These are phyloP conservation scores for Drosophila tropicalis DNA, from an alignment of 1,140 invertebrate species.

Conservation along the genomic window DNA sequence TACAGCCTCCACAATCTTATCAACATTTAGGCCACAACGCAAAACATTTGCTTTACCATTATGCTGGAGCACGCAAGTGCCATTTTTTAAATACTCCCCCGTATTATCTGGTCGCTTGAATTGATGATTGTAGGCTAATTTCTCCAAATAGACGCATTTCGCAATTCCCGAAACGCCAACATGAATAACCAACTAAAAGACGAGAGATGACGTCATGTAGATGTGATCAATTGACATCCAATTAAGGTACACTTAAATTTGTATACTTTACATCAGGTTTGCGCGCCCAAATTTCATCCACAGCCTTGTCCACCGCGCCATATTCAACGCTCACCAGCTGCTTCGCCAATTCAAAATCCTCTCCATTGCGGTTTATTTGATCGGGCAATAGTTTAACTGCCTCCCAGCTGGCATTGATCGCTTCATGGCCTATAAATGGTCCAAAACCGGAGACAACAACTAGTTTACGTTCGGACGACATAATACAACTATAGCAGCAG, in stretches of 20 bases:
- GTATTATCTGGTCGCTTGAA: conserved; percentile 84
- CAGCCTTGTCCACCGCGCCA: conserved; percentile 83
- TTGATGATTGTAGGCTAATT: conserved; percentile 84
- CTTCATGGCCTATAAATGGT: conserved; percentile 86
- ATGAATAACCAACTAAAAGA: conserved; percentile 85
- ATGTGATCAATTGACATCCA: conserved; percentile 10
- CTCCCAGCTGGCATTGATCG: conserved; percentile 89
- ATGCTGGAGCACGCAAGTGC: conserved; percentile 70
- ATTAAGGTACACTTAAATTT: conserved; percentile 41
- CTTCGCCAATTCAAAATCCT: conserved; percentile 84
- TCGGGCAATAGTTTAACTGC: conserved; percentile 84
- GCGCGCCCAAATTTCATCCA: conserved; percentile 86
- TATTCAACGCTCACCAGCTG: conserved; percentile 87
- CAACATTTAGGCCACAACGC: conserved; percentile 83
- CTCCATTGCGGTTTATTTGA: conserved; percentile 63
- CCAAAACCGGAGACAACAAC: conserved; percentile 88
- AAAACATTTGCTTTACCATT: conserved; percentile 65
- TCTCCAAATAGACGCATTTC: conserved; percentile 85
- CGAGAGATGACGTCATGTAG: conserved; percentile 53
- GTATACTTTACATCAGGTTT: conserved; percentile 83
- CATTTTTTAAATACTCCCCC: conserved; percentile 70
- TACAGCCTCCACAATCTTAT: conserved; percentile 82
- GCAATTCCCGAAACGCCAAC: conserved; percentile 85
- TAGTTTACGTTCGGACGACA: conserved; percentile 60
- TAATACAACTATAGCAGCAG: conserved; percentile 46